Base-by-base conservation (phyloP, 2,797 vertebrate genomes). In the Spea hammondii region DNA sequence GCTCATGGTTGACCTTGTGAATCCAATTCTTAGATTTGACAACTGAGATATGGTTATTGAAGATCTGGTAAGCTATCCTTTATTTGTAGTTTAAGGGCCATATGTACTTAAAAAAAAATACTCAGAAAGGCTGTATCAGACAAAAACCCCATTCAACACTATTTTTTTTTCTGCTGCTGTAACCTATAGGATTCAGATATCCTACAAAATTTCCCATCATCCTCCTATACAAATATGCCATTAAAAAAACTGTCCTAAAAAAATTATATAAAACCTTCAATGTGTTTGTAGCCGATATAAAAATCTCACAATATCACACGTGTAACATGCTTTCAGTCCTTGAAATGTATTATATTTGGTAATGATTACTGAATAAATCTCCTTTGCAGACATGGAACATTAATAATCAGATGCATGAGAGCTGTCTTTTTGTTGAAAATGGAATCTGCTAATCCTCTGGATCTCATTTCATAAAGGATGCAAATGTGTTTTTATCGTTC, bases 371-470 rank as follows among this genome's bases (percentile, higher is more conserved):
- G 70, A 65, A 73, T 73, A 82, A 77, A 82, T 77, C 75, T 76
- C 7, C 67, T 81, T 64, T 78, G 75, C 75, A 74, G 59, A 78
- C 78, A 65, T 69, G 65, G 57, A 82, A 51, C 75, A 77, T 67
- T 65, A 77, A 77, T 82, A 82, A 82, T 78, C 65, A 55, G 68
- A 67, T 69, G 62, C 65, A 78, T 48, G 75, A 77, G 77, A 77
- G 65, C 75, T 78, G 65, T 70, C 70, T 65, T 74, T 77, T 82
- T 82, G 75, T 82, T 82, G 66, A 74, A 77, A 82, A 68, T 74
- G 70, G 72, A 77, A 78, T 82, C 80, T 55, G 55, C 74, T 82
- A 82, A 82, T 82, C 80, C 80, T 72, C 70, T 78, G 75, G 75
- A 82, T 82, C 75, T 74, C 70, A 68, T 82, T 72, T 73, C 53